These are phyloP conservation scores for Enteromius argenteus DNA, from an alignment of 2,797 vertebrate genomes.

Conservation along the genomic window DNA sequence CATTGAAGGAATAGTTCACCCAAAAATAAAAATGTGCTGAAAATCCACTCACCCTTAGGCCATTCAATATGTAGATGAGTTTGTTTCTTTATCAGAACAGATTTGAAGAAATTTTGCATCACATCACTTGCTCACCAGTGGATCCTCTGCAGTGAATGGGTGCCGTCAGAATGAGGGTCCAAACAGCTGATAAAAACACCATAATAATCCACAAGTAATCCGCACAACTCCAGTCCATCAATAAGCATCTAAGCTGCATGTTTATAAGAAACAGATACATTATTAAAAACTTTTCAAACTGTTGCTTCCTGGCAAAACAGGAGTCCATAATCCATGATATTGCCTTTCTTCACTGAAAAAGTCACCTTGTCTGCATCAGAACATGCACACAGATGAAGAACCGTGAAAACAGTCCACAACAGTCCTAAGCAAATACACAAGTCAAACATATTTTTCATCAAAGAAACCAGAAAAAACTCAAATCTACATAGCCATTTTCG, in stretches of 20 bases:
- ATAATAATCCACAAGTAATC: background rate
- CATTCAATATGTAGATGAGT: background rate
- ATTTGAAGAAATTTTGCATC: background rate
- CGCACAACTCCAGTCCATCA: background rate
- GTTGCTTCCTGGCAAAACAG: background rate
- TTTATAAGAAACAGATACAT: background rate
- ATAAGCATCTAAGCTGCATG: background rate
- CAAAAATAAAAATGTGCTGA: background rate
- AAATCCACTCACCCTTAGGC: background rate
- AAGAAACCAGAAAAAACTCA: background rate
- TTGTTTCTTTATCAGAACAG: background rate
- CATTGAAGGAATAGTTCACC: background rate
- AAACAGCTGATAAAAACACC: background rate
- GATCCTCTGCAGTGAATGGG: background rate
- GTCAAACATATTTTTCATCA: background rate
- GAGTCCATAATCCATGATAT: background rate
- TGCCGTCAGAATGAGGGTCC: background rate
- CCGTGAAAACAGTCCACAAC: background rate
- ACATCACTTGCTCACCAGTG: background rate
- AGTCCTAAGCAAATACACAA: background rate
- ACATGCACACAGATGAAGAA: background rate
- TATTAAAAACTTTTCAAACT: background rate
- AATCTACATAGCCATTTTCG: too few relatives aligned
- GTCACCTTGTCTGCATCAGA: background rate
- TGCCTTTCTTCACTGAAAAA: background rate